phyloP scores from a whole-genome alignment of 1,140 invertebrate genomes.

The Trialeurodes vaporariorum region DNA sequence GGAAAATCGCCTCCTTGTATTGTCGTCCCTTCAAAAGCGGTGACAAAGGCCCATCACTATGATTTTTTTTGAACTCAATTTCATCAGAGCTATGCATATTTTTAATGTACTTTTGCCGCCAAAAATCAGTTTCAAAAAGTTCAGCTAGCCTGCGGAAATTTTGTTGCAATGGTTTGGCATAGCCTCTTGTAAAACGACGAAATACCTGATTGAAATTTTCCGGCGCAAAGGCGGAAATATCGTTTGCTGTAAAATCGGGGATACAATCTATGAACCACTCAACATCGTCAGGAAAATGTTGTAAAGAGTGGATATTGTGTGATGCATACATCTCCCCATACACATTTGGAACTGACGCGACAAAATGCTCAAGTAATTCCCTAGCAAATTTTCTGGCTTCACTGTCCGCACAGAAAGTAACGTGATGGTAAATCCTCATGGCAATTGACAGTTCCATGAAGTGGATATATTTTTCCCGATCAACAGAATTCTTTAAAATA shows the following conservation, averaged over 20 bases:
- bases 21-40: not conserved
- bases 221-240: not conserved
- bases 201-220: not conserved
- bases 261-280: not conserved
- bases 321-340: not conserved
- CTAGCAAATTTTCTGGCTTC: not conserved
- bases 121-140: not conserved
- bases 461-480: slow-evolving; percentile 17
- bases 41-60: not conserved
- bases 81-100: not conserved
- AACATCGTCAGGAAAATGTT: not conserved
- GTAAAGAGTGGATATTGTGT: not conserved
- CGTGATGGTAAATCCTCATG: slow-evolving; percentile 13
- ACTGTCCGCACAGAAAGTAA: slow-evolving; percentile 8
- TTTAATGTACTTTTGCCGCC: not conserved
- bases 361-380: not conserved
- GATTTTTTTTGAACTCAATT: not conserved
- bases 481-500: slow-evolving; percentile 15
- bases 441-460: slow-evolving; percentile 19
- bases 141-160: not conserved
- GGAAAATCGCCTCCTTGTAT: not conserved
- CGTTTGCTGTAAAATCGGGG: not conserved
- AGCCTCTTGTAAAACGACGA: not conserved
- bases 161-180: not conserved
- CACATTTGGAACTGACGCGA: not conserved